Evolutionary conservation across 2,113 vertebrate genomes (phyloP), one percentile per base, ranked within the genome.

Genomic region (Triplophysa dalaica): DNA sequence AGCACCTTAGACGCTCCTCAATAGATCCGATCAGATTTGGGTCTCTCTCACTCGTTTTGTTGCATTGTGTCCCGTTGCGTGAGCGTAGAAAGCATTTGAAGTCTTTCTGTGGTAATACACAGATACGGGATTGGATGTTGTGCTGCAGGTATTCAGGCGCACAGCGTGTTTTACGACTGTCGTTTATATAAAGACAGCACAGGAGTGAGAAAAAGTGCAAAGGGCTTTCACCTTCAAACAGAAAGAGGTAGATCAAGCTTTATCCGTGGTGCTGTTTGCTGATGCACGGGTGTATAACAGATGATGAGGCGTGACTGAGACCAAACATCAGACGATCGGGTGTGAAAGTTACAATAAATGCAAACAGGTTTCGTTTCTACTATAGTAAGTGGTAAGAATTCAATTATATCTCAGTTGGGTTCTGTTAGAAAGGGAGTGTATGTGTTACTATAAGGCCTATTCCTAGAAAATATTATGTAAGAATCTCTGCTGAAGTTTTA

Each of bases 1-100:
- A 90, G 91, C 89, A 45, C 68, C 90, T 86, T 93, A 93, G 87
- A 87, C 85, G 85, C 85, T 86, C 88, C 90, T 94, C 90, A 92
- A 85, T 88, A 89, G 87, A 90, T 90, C 89, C 88, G 70, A 91
- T 90, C 88, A 86, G 88, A 85, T 83, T 86, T 79, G 60, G 21
- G 56, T 48, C 69, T 85, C 85, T 54, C 85, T 54, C 88, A 79
- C 67, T 81, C 79, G 43, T 84, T 88, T 90, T 90, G 82, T 75
- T 21, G 83, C 84, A 63, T 86, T 85, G 69, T 88, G 85, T 80
- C 82, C 77, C 73, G 83, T 82, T 79, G 86, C 83, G 82, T 86
- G 81, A 38, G 85, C 43, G 75, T 83, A 19, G 81, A 66, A 70
- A 79, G 82, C 60, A 8, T 79, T 79, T 67, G 79, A 81, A 80